Conservation (phyloP, 2,888 invertebrate species). For the Ormyrus labotus region DNA sequence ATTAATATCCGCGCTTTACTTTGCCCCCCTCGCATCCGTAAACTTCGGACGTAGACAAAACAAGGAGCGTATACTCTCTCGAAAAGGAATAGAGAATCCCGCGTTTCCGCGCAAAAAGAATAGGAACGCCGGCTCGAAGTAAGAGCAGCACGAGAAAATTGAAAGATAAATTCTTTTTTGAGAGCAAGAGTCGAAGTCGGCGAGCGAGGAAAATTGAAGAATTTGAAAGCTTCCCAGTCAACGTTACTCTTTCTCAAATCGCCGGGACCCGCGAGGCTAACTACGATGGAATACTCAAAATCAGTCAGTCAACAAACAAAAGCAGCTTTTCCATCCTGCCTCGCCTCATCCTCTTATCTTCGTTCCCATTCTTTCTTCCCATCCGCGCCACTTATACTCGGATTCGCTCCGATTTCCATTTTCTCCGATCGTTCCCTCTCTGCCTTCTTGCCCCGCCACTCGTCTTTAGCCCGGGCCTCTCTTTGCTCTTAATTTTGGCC, state of each 20-base stretch:
- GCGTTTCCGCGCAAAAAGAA: too few species aligned
- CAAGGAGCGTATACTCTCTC: not conserved
- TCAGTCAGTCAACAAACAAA: constrained; percentile 39
- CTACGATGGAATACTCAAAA: not conserved
- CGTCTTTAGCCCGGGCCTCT: too few species aligned
- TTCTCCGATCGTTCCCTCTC: too few species aligned
- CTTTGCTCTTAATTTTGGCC: too few species aligned
- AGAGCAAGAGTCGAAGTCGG: not conserved
- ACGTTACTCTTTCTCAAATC: not conserved
- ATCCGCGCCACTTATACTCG: too few species aligned
- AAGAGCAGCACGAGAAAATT: not conserved
- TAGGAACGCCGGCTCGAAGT: not conserved
- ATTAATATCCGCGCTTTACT: constrained; percentile 44
- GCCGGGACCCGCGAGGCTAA: too few species aligned
- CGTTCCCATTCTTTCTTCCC: too few species aligned
- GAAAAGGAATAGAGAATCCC: too few species aligned
- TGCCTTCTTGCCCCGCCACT: too few species aligned
- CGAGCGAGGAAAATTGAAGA: not conserved
- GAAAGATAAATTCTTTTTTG: too few species aligned
- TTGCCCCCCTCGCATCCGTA: constrained; percentile 1
- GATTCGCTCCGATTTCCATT: not conserved
- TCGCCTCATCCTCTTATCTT: too few species aligned
- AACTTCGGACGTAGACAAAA: constrained; percentile 26
- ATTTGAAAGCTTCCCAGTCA: constrained; percentile 39
- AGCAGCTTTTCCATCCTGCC: not conserved